Conservation (phyloP, 1,140 invertebrate genomes). For the Chrysopa pallens region DNA sequence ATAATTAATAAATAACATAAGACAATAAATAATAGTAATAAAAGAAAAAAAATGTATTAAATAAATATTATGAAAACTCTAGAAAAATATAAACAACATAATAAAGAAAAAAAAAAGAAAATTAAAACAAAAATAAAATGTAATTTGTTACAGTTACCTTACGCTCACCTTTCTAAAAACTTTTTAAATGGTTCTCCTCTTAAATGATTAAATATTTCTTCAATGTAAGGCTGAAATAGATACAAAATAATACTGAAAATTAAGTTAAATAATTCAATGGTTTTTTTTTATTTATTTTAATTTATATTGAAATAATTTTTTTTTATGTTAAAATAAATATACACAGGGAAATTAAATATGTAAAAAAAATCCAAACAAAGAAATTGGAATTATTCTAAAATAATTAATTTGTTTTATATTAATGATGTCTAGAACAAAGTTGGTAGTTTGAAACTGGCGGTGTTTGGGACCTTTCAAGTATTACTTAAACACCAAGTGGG, state of each 20-base stretch:
- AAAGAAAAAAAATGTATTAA: constrained; percentile 7
- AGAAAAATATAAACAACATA: constrained; percentile 1
- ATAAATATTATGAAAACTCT: constrained; percentile 6
- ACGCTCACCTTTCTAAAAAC: constrained; percentile 85
- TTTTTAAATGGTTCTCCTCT: constrained; percentile 91
- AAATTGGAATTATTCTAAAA: no score
- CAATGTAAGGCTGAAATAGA: constrained; percentile 83
- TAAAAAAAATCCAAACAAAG: no score
- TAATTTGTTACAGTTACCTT: constrained; percentile 6
- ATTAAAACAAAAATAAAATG: constrained; percentile 8
- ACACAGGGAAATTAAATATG: no score
- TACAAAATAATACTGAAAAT: constrained; percentile 1
- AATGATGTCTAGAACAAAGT: no score
- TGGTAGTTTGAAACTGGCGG: no score
- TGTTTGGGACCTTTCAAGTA: no score
- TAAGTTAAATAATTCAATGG: no score
- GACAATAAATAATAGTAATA: constrained; percentile 3
- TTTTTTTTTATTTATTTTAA: no score
- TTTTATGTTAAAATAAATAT: no score
- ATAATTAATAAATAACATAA: constrained; percentile 8
- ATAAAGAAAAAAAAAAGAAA: constrained; percentile 5
- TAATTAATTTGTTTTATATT: no score
- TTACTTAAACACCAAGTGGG: no score
- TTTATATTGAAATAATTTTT: no score
- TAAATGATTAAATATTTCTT: constrained; percentile 96